Evolutionary conservation across 2,888 invertebrate genomes (phyloP).

Genomic region (Cheilosia scutellata): DNA sequence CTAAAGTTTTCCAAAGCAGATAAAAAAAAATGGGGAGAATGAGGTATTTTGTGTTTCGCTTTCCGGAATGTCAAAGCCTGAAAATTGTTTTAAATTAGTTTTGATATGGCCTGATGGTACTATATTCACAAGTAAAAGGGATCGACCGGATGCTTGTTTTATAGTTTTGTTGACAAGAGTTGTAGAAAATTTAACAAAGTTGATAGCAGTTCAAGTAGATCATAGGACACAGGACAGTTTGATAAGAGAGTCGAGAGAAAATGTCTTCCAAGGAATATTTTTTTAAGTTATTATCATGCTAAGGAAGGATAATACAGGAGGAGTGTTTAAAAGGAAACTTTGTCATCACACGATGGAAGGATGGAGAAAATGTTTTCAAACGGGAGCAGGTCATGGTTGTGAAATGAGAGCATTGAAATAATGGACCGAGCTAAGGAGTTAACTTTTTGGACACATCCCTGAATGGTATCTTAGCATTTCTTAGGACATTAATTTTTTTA

Average conservation of each 20-base stretch:
- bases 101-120: constrained; percentile 2
- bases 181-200: constrained; percentile 16
- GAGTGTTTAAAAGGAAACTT: too few species aligned
- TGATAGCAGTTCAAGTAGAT: not conserved
- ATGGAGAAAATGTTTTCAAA: too few species aligned
- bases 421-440: too few species aligned
- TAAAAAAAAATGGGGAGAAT: not conserved
- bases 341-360: too few species aligned
- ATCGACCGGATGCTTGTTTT: constrained; percentile 43
- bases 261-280: not conserved
- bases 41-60: not conserved
- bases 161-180: constrained; percentile 56
- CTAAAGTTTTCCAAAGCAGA: not conserved
- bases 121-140: constrained; percentile 14
- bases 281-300: too few species aligned
- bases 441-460: too few species aligned
- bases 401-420: too few species aligned
- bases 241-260: not conserved
- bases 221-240: not conserved
- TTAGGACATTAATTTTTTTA: too few species aligned
- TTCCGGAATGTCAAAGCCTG: constrained; percentile 36
- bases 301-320: too few species aligned
- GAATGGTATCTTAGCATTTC: too few species aligned
- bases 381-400: too few species aligned
- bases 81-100: constrained; percentile 61